Base-by-base conservation (phyloP, 2,888 invertebrate species). In the Artemia sp. region DNA sequence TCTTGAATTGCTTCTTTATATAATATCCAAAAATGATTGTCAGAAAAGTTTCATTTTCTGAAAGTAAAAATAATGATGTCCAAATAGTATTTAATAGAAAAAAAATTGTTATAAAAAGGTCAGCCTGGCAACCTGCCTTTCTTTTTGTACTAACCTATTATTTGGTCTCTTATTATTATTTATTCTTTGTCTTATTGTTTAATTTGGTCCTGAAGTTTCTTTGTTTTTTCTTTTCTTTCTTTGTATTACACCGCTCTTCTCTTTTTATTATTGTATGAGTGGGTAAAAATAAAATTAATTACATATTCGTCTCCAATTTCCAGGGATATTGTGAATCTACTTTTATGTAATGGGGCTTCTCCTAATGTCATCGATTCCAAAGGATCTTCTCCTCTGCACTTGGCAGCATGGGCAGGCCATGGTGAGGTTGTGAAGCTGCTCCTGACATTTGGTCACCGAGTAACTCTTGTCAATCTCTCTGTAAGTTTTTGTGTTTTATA, bases 321-420 rank as follows among this genome's bases (percentile, higher is more conserved):
- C 80, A 92, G 91, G 78, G 89, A 90, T 73, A 89, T 93, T 76
- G 93, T 94, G 70, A 85, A 86, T 74, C 79, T 91, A 70, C 81
- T 95, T 72, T 82, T 95, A 74, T 84, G 86, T 73, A 87, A 90
- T 77, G 90, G 90, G 76, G 94, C 94, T 12, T 90, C 90, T 51
- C 88, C 92, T 72, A 92, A 92, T 79, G 84, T 90, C 69, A 85
- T 88, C 73, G 94, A 95, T 80, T 85, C 86, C 74, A 88, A 90
- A 77, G 95, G 94, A 19, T 93, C 92, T 53, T 90, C 92, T 51
- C 90, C 95, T 52, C 84, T 95, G 72, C 94, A 95, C 79, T 82
- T 94, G 77, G 94, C 94, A 69, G 90, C 94, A 69, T 95, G 93
- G 92, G 90, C 90, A 70, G 95, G 95, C 19, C 88, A 92, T 78